A percentile compares a stretch with the other conserved stretches of the same genome.
phyloP scores from a whole-genome alignment of 2,888 invertebrate species.

The Leucania comma region DNA sequence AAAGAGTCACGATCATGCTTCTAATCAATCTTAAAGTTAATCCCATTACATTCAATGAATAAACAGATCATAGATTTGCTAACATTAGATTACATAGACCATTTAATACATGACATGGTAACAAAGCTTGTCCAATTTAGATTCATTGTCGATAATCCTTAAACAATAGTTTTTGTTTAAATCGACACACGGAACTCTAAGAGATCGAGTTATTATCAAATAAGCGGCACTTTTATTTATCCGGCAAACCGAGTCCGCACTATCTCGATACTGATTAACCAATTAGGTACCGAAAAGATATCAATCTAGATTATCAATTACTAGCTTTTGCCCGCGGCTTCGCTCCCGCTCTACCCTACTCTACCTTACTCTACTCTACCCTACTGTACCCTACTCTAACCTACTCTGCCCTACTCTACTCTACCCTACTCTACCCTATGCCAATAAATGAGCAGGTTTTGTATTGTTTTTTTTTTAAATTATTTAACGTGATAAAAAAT shows the following conservation, averaged over 20 bases:
- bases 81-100: slow-evolving; percentile 47
- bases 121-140: slow-evolving; percentile 63
- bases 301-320: slow-evolving; percentile 53
- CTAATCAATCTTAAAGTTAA: slow-evolving; percentile 27
- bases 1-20: slow-evolving; percentile 14
- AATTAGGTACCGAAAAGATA: slow-evolving; percentile 59
- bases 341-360: too few species aligned
- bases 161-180: slow-evolving; percentile 61
- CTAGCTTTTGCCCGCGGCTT: too few species aligned
- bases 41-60: slow-evolving; percentile 42
- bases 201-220: slow-evolving; percentile 40
- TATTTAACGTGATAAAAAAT: too few species aligned
- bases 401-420: too few species aligned
- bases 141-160: slow-evolving; percentile 58
- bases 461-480: too few species aligned
- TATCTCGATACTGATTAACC: slow-evolving; percentile 59
- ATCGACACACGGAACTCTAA: slow-evolving; percentile 49
- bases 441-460: too few species aligned
- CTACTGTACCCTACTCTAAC: too few species aligned
- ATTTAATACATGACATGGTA: slow-evolving; percentile 48
- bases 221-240: slow-evolving; percentile 51
- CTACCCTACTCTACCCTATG: too few species aligned
- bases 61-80: slow-evolving; percentile 45
- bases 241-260: slow-evolving; percentile 20
- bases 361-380: too few species aligned